Percentiles rank a stretch among this genome's conserved stretches.
These are phyloP conservation scores for Cottoperca gobio DNA, from an alignment of 2,797 vertebrate species.

Conservation along the genomic window DNA sequence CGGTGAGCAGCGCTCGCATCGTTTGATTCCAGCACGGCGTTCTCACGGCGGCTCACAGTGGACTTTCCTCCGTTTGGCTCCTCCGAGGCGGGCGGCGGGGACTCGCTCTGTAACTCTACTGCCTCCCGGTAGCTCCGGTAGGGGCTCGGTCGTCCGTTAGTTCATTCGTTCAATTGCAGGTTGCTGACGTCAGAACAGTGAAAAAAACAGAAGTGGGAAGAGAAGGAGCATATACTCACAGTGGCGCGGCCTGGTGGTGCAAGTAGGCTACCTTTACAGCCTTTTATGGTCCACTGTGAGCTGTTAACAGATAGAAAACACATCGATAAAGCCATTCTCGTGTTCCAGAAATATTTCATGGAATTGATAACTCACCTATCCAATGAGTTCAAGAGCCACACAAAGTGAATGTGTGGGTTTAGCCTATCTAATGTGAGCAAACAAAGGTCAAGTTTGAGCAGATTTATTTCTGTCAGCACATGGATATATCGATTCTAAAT, in stretches of 20 bases:
- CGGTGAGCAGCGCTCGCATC: constrained; percentile 70
- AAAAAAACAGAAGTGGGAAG: not conserved
- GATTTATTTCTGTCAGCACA: not conserved
- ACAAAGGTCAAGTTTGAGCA: not conserved
- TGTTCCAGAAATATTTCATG: not conserved
- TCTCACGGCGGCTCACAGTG: constrained; percentile 38
- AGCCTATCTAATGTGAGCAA: not conserved
- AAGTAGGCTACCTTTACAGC: not conserved
- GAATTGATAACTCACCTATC: too few species aligned
- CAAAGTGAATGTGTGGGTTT: not conserved
- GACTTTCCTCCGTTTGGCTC: constrained; percentile 57
- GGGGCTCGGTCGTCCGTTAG: constrained; percentile 53
- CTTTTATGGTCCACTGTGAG: accelerated
- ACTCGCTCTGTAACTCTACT: constrained; percentile 56
- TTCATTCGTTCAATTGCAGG: constrained; percentile 63
- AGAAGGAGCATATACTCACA: not conserved
- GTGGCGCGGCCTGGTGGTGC: constrained; percentile 62
- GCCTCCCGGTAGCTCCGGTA: constrained; percentile 75
- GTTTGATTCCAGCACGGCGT: constrained; percentile 43
- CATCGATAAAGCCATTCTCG: not conserved
- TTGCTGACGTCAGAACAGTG: constrained; percentile 73
- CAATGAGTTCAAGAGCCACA: not conserved
- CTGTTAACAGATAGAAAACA: not conserved
- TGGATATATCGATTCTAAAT: not conserved
- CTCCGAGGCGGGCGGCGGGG: constrained; percentile 62